Conservation (phyloP, 2,888 invertebrate genomes). For the Yponomeuta plumbellus region DNA sequence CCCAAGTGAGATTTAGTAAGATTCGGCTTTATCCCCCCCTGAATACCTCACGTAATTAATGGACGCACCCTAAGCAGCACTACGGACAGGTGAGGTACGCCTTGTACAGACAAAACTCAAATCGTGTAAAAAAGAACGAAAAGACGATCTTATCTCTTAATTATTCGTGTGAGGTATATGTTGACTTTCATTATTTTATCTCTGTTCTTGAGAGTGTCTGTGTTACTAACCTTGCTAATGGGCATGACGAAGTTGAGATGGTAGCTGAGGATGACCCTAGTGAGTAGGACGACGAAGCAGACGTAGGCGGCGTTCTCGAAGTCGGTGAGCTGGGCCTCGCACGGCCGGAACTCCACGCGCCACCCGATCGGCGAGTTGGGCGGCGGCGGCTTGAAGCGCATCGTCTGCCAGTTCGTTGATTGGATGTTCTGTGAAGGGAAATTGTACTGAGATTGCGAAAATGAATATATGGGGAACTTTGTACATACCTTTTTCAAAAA, state of each 20-base stretch:
- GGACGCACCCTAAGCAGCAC: too few species aligned
- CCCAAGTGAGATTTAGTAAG: too few species aligned
- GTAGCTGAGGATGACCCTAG: slow-evolving; percentile 97
- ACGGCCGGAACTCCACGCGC: slow-evolving; percentile 99
- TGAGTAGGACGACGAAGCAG: slow-evolving; percentile 97
- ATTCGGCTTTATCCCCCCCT: too few species aligned
- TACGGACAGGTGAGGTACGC: too few species aligned
- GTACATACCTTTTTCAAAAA: too few species aligned
- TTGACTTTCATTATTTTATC: background rate
- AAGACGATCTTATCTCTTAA: too few species aligned
- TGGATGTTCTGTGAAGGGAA: slow-evolving; percentile 88
- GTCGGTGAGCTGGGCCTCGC: slow-evolving; percentile 98
- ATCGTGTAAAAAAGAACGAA: too few species aligned
- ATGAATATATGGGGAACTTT: too few species aligned
- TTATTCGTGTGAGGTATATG: too few species aligned
- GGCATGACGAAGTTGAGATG: slow-evolving; percentile 97
- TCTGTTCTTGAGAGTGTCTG: background rate
- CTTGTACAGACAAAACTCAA: too few species aligned
- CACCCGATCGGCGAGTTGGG: slow-evolving; percentile 97
- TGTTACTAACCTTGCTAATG: slow-evolving; percentile 87
- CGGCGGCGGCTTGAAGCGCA: slow-evolving; percentile 99
- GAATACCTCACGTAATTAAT: too few species aligned
- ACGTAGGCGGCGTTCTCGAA: slow-evolving; percentile 99
- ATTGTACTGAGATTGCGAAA: too few species aligned
- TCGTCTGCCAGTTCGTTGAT: slow-evolving; percentile 99